Conservation (phyloP, 2,888 invertebrate genomes). For the Nemapogon koenigi region DNA sequence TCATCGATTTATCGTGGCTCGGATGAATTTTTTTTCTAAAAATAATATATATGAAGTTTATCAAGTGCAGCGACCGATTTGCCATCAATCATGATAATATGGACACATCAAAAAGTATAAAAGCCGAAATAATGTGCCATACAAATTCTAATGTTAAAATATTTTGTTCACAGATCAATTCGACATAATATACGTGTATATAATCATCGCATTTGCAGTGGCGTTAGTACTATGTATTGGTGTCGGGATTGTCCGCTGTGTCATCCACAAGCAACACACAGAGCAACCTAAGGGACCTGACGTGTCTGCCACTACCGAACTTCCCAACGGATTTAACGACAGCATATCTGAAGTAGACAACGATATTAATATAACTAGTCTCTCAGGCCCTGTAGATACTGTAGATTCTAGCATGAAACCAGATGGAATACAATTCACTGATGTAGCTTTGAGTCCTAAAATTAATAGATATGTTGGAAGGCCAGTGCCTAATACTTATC, state of each 20-base stretch:
- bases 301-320: conserved; percentile 74
- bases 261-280: conserved; percentile 70
- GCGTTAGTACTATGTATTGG: conserved; percentile 75
- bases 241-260: conserved; percentile 73
- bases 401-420: conserved; percentile 49
- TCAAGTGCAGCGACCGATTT: too few species aligned
- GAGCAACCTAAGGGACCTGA: conserved; percentile 73
- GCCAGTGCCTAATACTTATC: conserved; percentile 56
- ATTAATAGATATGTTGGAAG: conserved; percentile 56
- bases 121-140: too few species aligned
- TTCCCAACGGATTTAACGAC: conserved; percentile 84
- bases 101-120: too few species aligned
- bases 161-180: conserved; percentile 60
- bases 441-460: conserved; percentile 51
- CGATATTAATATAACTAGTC: conserved; percentile 75
- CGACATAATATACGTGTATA: conserved; percentile 83
- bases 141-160: conserved; percentile 1
- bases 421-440: conserved; percentile 48
- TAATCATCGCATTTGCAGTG: conserved; percentile 77
- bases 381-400: conserved; percentile 68
- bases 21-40: too few species aligned
- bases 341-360: conserved; percentile 86
- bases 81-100: too few species aligned
- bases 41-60: too few species aligned
- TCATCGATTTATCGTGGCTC: too few species aligned